Evolutionary conservation across 2,113 vertebrate genomes (phyloP).

Genomic region (Azemiops feae): DNA sequence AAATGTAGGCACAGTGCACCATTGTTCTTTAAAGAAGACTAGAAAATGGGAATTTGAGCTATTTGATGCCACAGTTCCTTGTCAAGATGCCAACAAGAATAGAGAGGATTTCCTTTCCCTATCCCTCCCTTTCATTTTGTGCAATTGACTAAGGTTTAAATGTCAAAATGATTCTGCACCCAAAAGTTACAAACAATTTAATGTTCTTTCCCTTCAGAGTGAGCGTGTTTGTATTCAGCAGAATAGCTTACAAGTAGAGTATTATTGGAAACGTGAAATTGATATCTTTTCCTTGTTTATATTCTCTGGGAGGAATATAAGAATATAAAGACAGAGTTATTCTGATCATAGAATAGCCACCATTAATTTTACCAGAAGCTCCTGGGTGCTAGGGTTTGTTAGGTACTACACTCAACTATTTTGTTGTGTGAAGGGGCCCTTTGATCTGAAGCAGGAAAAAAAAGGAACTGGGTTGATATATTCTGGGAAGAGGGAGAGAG

Average conservation of each 20-base stretch:
- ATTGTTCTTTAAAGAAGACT: constrained; percentile 52
- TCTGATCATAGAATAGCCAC: background rate
- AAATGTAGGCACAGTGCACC: constrained; percentile 31
- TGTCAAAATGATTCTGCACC: constrained; percentile 57
- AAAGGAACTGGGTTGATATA: background rate
- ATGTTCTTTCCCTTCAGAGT: background rate
- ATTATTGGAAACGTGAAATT: background rate
- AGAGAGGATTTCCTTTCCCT: background rate
- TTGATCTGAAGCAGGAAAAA: background rate
- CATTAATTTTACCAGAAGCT: background rate
- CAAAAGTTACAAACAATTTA: background rate
- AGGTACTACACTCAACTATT: background rate
- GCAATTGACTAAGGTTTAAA: constrained; percentile 46
- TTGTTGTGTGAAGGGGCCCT: background rate
- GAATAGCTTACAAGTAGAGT: background rate
- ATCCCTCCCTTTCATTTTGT: constrained; percentile 43
- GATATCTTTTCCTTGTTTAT: background rate
- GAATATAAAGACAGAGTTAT: background rate
- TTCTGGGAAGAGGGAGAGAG: background rate
- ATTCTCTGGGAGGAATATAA: background rate
- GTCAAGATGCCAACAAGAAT: constrained; percentile 32
- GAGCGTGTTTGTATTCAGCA: background rate
- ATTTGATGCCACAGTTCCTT: constrained; percentile 55
- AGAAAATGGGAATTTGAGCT: constrained; percentile 51
- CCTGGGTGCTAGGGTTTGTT: background rate